Percentiles rank a stretch among this genome's conserved stretches.
These are phyloP conservation scores for Protobothrops flavoviridis DNA, from an alignment of 2,113 vertebrate species.

Conservation along the genomic window DNA sequence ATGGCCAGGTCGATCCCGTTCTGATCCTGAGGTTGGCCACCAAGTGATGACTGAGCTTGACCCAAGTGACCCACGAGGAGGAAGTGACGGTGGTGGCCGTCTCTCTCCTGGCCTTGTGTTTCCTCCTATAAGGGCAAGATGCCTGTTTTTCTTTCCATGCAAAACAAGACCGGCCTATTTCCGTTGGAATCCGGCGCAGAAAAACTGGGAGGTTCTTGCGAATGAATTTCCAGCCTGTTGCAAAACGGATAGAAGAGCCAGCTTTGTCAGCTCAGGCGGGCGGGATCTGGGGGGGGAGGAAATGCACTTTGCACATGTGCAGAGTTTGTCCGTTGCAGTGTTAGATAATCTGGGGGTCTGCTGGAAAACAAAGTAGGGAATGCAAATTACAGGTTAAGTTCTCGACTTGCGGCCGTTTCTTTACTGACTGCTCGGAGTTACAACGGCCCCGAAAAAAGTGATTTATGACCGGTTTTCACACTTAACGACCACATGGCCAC, in stretches of 20 bases:
- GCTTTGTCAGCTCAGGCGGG: no score
- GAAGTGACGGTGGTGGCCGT: not conserved
- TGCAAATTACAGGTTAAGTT: not conserved
- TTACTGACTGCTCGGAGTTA: not conserved
- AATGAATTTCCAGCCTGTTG: not conserved
- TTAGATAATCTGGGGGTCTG: not conserved
- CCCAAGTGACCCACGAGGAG: not conserved
- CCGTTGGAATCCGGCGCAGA: not conserved
- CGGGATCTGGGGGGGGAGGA: no score
- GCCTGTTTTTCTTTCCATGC: slow-evolving; percentile 24
- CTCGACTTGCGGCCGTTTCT: not conserved
- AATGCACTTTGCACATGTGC: no score
- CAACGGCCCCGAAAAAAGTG: not conserved
- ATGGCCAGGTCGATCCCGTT: not conserved
- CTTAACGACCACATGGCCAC: not conserved
- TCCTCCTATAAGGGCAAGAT: not conserved
- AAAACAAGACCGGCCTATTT: not conserved
- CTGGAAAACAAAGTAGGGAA: not conserved
- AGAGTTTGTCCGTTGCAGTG: not conserved
- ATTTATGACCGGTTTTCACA: not conserved
- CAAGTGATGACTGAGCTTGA: not conserved
- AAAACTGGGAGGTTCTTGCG: not conserved
- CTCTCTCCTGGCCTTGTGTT: not conserved
- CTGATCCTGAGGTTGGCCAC: not conserved
- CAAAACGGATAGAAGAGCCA: not conserved